Evolutionary conservation across 92 coral and sea anemone species (phyloP).

Genomic region (Heliopora coerulea): DNA sequence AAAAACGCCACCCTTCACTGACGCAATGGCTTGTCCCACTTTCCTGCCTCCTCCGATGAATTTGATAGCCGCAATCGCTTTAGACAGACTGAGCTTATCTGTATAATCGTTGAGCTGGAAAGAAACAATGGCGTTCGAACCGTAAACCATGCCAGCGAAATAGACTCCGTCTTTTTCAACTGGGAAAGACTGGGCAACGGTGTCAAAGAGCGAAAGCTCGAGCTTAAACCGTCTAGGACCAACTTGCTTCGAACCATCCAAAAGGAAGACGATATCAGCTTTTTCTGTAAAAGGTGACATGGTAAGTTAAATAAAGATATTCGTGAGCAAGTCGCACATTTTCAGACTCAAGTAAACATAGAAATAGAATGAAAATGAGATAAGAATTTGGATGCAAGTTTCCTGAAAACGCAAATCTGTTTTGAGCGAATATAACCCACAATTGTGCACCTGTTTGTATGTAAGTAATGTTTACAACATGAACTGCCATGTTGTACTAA

Average conservation of each 20-base stretch:
- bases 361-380: no score
- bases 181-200: constrained; percentile 37
- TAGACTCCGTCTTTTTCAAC: constrained; percentile 38
- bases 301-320: no score
- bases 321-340: no score
- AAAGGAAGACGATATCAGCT: constrained; percentile 32
- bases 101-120: constrained; percentile 29
- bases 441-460: no score
- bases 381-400: no score
- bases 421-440: no score
- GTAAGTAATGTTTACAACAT: no score
- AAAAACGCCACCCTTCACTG: constrained; percentile 25
- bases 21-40: constrained; percentile 25
- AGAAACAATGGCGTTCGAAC: not conserved
- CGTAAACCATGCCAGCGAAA: constrained; percentile 21
- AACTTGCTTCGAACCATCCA: constrained; percentile 36
- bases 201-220: constrained; percentile 29
- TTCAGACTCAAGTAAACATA: no score
- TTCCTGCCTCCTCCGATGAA: constrained; percentile 15
- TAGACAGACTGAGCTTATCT: constrained; percentile 3
- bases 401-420: no score
- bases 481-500: no score
- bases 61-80: constrained; percentile 21
- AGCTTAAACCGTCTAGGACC: constrained; percentile 21
- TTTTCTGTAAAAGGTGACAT: constrained; percentile 19